Percentiles rank a stretch among this genome's conserved stretches.
Evolutionary conservation across 2,888 invertebrate species (phyloP).

Genomic region (Euspilapteryx auroguttella): DNA sequence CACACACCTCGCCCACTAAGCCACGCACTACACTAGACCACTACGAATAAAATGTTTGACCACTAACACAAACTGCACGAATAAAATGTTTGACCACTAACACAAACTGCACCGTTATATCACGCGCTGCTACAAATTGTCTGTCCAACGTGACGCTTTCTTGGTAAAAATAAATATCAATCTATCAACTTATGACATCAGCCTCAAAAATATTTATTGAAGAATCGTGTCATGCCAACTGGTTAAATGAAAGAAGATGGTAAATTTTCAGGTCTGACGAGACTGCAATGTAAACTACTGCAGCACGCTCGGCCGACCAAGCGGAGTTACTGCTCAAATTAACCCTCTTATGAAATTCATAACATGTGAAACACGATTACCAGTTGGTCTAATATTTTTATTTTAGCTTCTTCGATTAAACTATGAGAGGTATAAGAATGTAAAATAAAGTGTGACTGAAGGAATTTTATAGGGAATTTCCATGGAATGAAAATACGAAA

Average conservation of each 20-base stretch:
- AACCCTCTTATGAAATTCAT: slow-evolving; percentile 17
- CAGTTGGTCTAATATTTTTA: slow-evolving; percentile 10
- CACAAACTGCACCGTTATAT: slow-evolving; percentile 7
- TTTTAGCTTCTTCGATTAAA: background rate
- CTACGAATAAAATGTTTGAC: background rate
- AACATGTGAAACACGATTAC: slow-evolving; percentile 23
- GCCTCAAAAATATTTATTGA: slow-evolving; percentile 10
- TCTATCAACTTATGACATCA: too few relatives aligned
- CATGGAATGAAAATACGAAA: too few relatives aligned
- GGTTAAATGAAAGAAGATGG: too few relatives aligned
- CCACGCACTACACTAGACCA: slow-evolving; percentile 5
- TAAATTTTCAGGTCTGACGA: background rate
- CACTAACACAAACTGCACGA: background rate
- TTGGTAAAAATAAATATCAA: too few relatives aligned
- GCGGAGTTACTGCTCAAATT: slow-evolving; percentile 20
- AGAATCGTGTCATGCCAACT: background rate
- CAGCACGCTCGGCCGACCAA: slow-evolving; percentile 27
- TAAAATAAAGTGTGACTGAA: too few relatives aligned
- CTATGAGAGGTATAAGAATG: too few relatives aligned
- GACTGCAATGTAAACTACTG: slow-evolving; percentile 13
- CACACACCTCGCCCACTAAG: slow-evolving; percentile 17
- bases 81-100: background rate
- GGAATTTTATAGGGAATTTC: too few relatives aligned
- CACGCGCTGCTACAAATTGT: too few relatives aligned
- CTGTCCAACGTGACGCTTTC: too few relatives aligned